Conservation (phyloP, 2,797 vertebrate species). For the Pitangus sulphuratus region DNA sequence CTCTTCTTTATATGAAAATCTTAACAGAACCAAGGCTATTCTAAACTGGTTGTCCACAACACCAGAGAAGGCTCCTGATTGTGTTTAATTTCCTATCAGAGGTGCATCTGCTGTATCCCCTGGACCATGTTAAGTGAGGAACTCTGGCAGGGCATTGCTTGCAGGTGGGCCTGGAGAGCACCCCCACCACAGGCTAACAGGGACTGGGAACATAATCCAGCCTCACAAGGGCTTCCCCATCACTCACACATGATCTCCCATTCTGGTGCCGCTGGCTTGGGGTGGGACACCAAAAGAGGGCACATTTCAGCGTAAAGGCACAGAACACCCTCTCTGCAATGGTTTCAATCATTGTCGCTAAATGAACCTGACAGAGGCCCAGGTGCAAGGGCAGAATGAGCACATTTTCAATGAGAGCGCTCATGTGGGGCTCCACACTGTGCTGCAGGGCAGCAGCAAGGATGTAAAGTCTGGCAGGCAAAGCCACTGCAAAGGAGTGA, state of each 20-base stretch:
- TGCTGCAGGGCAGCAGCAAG: neutral
- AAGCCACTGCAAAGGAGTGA: neutral
- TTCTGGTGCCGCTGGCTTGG: neutral
- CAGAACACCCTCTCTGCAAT: neutral
- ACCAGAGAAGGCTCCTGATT: neutral
- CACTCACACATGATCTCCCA: accelerated
- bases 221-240: neutral
- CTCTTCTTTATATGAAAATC: neutral
- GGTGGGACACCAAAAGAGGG: neutral
- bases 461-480: neutral
- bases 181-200: neutral
- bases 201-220: neutral
- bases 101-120: neutral
- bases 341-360: neutral
- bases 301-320: neutral
- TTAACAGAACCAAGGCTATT: neutral
- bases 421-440: neutral
- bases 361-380: neutral
- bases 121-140: accelerated
- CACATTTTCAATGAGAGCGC: neutral
- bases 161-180: neutral
- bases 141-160: neutral
- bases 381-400: neutral
- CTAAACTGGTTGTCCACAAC: neutral
- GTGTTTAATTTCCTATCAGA: neutral